Base-by-base conservation (phyloP, 1,140 invertebrate genomes). In the Calliopsis andreniformis region DNA sequence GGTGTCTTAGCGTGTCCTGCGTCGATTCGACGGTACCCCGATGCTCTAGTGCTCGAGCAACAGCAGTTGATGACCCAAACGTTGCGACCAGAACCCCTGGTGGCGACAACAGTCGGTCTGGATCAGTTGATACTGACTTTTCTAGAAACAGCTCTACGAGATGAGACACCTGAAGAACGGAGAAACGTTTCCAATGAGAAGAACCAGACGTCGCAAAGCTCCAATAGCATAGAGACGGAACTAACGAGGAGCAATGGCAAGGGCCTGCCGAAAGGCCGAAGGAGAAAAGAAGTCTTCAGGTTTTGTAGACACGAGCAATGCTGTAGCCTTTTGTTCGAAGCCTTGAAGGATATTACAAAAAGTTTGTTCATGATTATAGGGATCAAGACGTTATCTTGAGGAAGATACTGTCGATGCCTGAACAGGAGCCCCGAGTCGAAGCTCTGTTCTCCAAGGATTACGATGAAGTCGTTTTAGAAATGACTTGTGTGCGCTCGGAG, bases 401-500 rank as follows among this genome's bases (percentile, higher is more conserved):
- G 42, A 91, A 86, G 66, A 82, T 88, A 8, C 56, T 87, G 14
- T 86, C 87, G 0, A 66, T 83, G 0, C 16, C 55, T 18, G 63
- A 79, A 6, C 69, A 43, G 7, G 49, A 69, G 32, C 30, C 39
- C 1, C 56, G 3, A 0, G 5, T 49, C 0, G 67, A 76, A 8
- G 23, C 32, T 2, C 1, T n/a, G 2, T 32, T 56, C 49, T 49
- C 42, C 10, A 0, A 7, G 43, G 35, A 56, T 10, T 59, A 73
- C 23, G 55, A 75, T 0, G 64, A 81, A 0, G 6, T 66, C 14
- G 12, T 68, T 10, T 28, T 39, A 39, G 72, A 28, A 14, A 80
- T 30, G 20, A 87, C 66, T 66, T 96, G 95, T 72, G 92, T 94
- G 32, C 93, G 95, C 76, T 96, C 96, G 0, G 97, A 98, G 89